Conservation (phyloP, 2,113 vertebrate species). For the Rhynchomys soricoides region DNA sequence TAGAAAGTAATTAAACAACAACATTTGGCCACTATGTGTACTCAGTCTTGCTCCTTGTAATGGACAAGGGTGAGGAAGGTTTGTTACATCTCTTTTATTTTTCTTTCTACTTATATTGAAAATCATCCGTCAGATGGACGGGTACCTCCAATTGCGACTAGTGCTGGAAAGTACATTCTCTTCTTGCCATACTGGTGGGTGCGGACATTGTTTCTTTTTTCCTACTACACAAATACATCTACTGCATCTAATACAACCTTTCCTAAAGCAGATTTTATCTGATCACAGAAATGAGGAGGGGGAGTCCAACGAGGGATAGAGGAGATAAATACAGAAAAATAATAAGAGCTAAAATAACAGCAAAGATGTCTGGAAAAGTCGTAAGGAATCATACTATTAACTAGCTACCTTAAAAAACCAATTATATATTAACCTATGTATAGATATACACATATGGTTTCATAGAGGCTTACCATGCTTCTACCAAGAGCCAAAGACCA, state of each 20-base stretch:
- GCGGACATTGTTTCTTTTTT: neutral
- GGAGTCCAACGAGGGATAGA: too few relatives aligned
- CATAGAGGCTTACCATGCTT: neutral
- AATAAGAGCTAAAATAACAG: neutral
- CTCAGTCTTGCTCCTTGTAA: neutral
- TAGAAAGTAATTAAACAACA: neutral
- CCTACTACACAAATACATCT: neutral
- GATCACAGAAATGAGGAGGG: neutral
- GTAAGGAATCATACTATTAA: neutral
- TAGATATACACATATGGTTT: neutral
- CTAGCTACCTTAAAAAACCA: neutral
- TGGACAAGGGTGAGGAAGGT: neutral
- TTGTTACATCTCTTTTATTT: neutral
- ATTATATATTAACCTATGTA: neutral
- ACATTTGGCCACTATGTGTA: neutral
- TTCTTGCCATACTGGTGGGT: neutral
- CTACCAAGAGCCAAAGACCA: neutral
- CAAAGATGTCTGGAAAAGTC: too few relatives aligned
- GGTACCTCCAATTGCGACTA: neutral
- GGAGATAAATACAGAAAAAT: neutral
- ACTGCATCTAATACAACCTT: neutral
- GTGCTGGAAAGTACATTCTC: neutral
- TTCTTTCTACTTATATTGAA: conserved; percentile 15
- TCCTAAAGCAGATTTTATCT: neutral
- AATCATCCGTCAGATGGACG: neutral